Conservation (phyloP, 2,888 invertebrate species). For the Megastigmus dorsalis region DNA sequence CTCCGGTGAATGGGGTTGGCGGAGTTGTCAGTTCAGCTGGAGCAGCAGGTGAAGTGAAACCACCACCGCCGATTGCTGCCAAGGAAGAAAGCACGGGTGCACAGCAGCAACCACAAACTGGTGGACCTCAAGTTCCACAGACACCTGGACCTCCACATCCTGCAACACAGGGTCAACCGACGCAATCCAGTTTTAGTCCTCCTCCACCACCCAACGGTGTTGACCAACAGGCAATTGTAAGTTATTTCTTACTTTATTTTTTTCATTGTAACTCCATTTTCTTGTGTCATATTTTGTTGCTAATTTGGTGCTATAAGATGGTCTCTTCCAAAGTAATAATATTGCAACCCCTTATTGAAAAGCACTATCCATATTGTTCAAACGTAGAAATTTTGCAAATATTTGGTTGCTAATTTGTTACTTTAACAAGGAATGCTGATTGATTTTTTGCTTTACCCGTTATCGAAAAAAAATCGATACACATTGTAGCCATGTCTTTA, state of each 20-base stretch:
- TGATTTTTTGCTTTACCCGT: too few relatives aligned
- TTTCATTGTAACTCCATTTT: too few relatives aligned
- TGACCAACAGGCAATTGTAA: constrained; percentile 73
- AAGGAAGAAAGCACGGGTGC: constrained; percentile 72
- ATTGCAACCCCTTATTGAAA: too few relatives aligned
- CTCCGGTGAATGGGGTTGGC: constrained; percentile 76
- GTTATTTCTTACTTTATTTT: constrained; percentile 45
- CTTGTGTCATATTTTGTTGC: too few relatives aligned
- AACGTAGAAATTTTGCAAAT: too few relatives aligned
- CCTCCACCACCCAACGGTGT: constrained; percentile 77
- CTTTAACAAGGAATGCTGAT: too few relatives aligned
- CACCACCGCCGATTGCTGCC: constrained; percentile 73
- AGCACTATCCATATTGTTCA: too few relatives aligned
- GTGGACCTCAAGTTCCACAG: constrained; percentile 72
- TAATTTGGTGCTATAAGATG: too few relatives aligned
- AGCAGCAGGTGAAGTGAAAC: constrained; percentile 75
- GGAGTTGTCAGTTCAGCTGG: constrained; percentile 75
- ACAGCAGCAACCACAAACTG: constrained; percentile 67
- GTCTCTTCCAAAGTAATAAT: too few relatives aligned
- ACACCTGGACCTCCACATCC: constrained; percentile 67
- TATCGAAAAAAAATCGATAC: too few relatives aligned
- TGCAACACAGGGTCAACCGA: constrained; percentile 66
- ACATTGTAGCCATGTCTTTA: too few relatives aligned
- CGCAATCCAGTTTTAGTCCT: constrained; percentile 76
- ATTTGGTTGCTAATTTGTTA: too few relatives aligned